Evolutionary conservation across 2,888 invertebrate species (phyloP).

Genomic region (Polymixis flavicincta): DNA sequence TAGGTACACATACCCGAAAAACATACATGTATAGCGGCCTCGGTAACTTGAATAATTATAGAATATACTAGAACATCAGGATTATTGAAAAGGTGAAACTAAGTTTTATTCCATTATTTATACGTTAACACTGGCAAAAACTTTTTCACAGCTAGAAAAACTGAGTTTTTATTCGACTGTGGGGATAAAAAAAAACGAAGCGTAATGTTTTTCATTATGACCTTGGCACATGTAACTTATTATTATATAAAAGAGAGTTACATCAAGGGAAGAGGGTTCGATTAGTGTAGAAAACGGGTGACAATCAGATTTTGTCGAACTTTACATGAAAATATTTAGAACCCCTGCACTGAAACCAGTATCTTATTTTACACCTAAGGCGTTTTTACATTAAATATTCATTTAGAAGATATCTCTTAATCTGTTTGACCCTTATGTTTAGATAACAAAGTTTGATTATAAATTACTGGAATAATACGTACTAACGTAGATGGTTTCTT

Average conservation of each 20-base stretch:
- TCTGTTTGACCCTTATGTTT: not conserved
- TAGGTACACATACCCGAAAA: constrained; percentile 26
- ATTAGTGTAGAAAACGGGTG: not conserved
- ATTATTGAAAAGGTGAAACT: constrained; percentile 6
- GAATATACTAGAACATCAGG: constrained; percentile 30
- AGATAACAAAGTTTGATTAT: constrained; percentile 2
- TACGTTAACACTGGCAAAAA: not conserved
- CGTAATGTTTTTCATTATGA: not conserved
- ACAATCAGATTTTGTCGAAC: not conserved
- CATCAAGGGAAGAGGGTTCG: not conserved
- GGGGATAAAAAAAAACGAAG: constrained; percentile 1
- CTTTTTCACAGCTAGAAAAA: not conserved
- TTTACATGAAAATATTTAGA: not conserved
- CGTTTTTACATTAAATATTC: not conserved
- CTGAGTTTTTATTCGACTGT: constrained; percentile 7
- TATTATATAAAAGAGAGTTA: not conserved
- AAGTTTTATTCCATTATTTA: not conserved
- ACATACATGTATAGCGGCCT: constrained; percentile 25
- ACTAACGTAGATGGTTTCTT: constrained; percentile 2
- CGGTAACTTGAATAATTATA: constrained; percentile 48
- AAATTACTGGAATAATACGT: not conserved
- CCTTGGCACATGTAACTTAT: constrained; percentile 32
- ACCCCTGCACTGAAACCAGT: not conserved
- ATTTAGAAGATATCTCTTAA: too few relatives aligned
- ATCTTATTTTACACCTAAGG: not conserved